A percentile compares a stretch with the other conserved stretches of the same genome.
Conservation (phyloP, 2,797 vertebrate species). For the Anableps anableps region DNA sequence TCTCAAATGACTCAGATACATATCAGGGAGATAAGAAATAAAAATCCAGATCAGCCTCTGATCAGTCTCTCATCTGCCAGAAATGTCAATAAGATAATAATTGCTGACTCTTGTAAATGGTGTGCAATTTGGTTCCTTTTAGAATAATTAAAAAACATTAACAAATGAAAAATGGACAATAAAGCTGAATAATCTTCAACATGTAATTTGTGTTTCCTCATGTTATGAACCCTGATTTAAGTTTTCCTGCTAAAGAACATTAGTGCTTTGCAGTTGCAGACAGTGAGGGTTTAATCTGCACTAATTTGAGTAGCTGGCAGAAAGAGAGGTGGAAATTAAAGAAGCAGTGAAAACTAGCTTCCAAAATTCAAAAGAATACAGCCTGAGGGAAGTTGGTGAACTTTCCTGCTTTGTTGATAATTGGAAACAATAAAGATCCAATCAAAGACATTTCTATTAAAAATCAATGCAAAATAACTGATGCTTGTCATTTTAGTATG, state of each 20-base stretch:
- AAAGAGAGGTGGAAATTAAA: background rate
- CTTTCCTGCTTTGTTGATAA: background rate
- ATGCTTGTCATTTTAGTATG: background rate
- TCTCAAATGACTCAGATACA: background rate
- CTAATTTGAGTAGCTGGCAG: background rate
- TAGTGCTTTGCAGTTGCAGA: background rate
- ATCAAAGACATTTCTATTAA: background rate
- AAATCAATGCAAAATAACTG: background rate
- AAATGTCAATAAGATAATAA: background rate
- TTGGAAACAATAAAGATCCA: background rate
- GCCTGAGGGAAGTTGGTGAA: background rate
- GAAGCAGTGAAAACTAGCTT: background rate
- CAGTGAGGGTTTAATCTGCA: background rate
- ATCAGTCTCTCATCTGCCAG: too few species aligned
- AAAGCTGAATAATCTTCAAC: background rate
- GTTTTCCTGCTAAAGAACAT: background rate
- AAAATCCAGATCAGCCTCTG: too few species aligned
- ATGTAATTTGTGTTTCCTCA: background rate
- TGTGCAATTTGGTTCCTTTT: background rate
- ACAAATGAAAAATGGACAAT: background rate
- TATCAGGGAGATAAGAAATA: background rate
- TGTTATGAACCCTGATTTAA: background rate
- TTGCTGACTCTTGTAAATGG: background rate
- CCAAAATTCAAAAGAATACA: background rate
- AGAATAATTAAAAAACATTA: background rate